Evolutionary conservation across 2,888 invertebrate genomes (phyloP), one percentile per base, ranked within the genome.

Genomic region (Ashinkailepas kermadecensis): DNA sequence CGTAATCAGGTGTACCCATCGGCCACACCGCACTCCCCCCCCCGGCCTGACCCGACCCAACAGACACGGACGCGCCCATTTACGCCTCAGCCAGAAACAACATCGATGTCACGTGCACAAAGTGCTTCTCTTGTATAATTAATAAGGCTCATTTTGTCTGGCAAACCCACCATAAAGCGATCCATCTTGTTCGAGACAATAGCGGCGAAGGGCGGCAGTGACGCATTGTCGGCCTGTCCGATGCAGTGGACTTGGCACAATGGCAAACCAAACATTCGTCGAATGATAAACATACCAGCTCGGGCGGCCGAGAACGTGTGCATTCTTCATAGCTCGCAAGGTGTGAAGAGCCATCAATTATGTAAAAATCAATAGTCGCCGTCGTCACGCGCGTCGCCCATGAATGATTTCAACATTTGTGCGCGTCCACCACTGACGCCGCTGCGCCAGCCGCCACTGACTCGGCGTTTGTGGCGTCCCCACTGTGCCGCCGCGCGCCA

Each of bases 111-210:
- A 74, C 74, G 18, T 9, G 54, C 74, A 74, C 74, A 74, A 74
- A 54, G 74, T 54, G 54, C 54, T 18, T 54, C 74, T 74, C 74
- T 39, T 74, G 54, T 74, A 74, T 74, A 74, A 74, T 74, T 74
- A 54, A 74, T 74, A 74, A 74, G 74, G 74, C 74, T 74, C 74
- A 74, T 74, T 74, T 74, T 74, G 74, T 74, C 54, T 54, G 18
- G 25, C 54, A 74, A 74, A 74, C 54, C 25, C 54, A 25, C 54
- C 74, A 74, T 74, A 74, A 54, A 74, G 54, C 74, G 74, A 74
- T 74, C 74, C 74, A 74, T 74, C 74, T 54, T 74, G 74, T 18
- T 15, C 18, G 74, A 74, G 74, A 74, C 74, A 74, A 74, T 54
- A 23, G 74, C 13, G 54, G 54, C 74, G 74, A 54, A 74, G 74